Percentiles rank a stretch among this genome's conserved stretches.
These are phyloP conservation scores for Dryadula phaetusa DNA, from an alignment of 2,888 invertebrate species.

Conservation along the genomic window DNA sequence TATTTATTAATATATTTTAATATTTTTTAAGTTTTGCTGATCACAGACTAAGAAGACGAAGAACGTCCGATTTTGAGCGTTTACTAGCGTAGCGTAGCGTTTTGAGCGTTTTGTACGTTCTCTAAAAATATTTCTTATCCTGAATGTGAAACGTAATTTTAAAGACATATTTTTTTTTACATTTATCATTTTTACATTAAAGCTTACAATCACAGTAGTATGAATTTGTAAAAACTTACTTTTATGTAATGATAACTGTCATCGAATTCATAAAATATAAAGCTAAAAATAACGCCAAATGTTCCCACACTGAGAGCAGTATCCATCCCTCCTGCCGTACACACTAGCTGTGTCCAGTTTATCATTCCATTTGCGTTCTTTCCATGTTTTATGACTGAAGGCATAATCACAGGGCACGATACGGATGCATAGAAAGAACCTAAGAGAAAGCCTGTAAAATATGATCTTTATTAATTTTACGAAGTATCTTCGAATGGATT, in stretches of 20 bases:
- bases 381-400: conserved; percentile 60
- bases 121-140: no score
- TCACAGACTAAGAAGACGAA: no score
- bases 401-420: conserved; percentile 72
- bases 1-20: no score
- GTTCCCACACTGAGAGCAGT: conserved; percentile 75
- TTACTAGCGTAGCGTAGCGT: no score
- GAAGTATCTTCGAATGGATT: no score
- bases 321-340: conserved; percentile 72
- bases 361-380: conserved; percentile 52
- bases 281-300: conserved; percentile 69
- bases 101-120: no score
- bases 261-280: conserved; percentile 61
- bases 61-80: no score
- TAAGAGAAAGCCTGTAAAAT: conserved; percentile 62
- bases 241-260: conserved; percentile 65
- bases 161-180: no score
- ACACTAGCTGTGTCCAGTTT: conserved; percentile 72
- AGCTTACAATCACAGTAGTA: no score
- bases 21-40: no score
- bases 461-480: neutral
- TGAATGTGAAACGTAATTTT: no score
- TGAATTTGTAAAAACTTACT: conserved; percentile 52
- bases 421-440: conserved; percentile 75
- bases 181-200: no score